Evolutionary conservation across 1,140 invertebrate genomes (phyloP), one percentile per base, ranked within the genome.

Genomic region (Nasonia longicornis): DNA sequence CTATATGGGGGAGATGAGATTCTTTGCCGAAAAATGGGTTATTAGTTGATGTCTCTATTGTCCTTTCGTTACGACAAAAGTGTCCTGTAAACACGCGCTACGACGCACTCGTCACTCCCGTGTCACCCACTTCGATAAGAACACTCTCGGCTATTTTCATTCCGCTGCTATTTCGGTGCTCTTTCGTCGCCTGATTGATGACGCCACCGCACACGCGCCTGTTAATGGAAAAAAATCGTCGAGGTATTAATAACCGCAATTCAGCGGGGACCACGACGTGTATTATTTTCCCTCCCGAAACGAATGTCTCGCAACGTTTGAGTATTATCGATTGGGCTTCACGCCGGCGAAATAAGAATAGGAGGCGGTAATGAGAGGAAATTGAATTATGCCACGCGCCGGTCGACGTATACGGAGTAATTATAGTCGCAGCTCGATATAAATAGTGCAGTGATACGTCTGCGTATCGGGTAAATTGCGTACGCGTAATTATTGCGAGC

Each of bases 51-150:
- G 26, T 26, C 26, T 26, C 26, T 26, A 26, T 26, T 26, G 26
- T 26, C 26, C 26, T 26, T 26, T 26, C 26, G 26, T 26, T 26
- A 26, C 1, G 26, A 26, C 26, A 67, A 45, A 67, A 77, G n/a
- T 77, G n/a, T 14, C 20, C 45, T 58, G 48, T 78, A 71, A 70
- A 78, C 58, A 42, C 20, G 3, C 38, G 38, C 38, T 4, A 42
- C 38, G 38, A 42, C 38, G 64, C 22, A 22, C 48, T 22, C 69
- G 64, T 12, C 22, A 67, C 64, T 67, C 26, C 26, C 3, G 26
- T 31, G 58, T 26, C 45, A 45, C 22, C n/a, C 71, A 80, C 52
- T 72, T 38, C 31, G 48, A 79, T 79, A 73, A 73, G 29, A 73
- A 64, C 35, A 72, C 69, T 72, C 38, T 38, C 48, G 14, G 66